Evolutionary conservation across 2,888 invertebrate genomes (phyloP).

Genomic region (Ichneumon xanthorius): DNA sequence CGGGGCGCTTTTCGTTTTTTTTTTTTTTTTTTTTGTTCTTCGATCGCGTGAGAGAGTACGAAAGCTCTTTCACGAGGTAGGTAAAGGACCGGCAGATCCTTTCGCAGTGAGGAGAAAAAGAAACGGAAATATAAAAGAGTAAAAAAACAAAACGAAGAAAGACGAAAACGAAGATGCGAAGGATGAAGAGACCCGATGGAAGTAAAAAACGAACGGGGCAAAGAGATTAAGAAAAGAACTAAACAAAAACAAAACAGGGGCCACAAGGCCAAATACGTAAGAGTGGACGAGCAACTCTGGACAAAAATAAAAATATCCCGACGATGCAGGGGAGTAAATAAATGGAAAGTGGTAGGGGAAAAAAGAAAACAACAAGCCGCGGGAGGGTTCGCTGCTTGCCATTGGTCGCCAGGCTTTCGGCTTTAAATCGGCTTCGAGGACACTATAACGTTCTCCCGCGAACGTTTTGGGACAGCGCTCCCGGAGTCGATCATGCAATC

Average conservation of each 20-base stretch:
- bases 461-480: not conserved
- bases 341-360: conserved; percentile 24
- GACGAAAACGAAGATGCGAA: conserved; percentile 50
- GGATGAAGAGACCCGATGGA: conserved; percentile 39
- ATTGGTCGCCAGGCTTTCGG: conserved; percentile 5
- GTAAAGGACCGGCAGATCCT: conserved; percentile 66
- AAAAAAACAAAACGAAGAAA: conserved; percentile 12
- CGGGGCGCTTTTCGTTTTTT: conserved; percentile 41
- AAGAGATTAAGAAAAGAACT: conserved; percentile 54
- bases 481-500: not conserved
- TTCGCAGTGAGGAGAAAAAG: conserved; percentile 27
- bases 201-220: conserved; percentile 48
- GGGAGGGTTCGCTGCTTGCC: not conserved
- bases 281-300: conserved; percentile 44
- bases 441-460: not conserved
- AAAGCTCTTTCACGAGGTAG: conserved; percentile 64
- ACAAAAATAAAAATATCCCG: conserved; percentile 53
- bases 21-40: not conserved
- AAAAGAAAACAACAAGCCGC: conserved; percentile 10
- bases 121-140: not conserved
- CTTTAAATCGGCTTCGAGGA: not conserved
- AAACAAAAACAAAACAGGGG: conserved; percentile 20
- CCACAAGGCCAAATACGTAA: conserved; percentile 69
- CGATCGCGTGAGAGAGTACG: conserved; percentile 66
- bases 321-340: conserved; percentile 35